Percentiles rank a stretch among this genome's conserved stretches.
Evolutionary conservation across 1,140 invertebrate genomes (phyloP).

Genomic region (Campoletis sonorensis): DNA sequence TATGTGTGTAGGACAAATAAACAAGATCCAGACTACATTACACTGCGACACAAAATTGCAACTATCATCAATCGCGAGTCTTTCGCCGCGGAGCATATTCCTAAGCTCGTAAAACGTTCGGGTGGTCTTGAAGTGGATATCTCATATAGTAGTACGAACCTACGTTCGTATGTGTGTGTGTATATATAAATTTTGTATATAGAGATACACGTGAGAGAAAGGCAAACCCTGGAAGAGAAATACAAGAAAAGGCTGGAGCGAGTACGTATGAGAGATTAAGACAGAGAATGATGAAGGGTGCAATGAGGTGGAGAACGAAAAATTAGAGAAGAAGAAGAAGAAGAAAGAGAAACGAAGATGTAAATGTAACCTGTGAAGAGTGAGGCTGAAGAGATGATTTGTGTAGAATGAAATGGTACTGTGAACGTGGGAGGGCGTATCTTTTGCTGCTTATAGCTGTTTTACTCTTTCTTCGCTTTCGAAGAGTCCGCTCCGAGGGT

Average conservation of each 20-base stretch:
- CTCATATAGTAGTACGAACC: neutral
- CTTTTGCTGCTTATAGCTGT: slow-evolving; percentile 14
- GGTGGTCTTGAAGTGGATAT: slow-evolving; percentile 35
- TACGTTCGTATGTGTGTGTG: neutral
- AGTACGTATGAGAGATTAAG: slow-evolving; percentile 32
- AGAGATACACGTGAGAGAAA: neutral
- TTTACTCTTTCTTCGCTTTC: neutral
- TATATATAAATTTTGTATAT: neutral
- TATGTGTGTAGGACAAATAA: slow-evolving; percentile 17
- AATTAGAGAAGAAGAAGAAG: neutral
- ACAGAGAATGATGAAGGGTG: slow-evolving; percentile 43
- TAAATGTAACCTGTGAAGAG: slow-evolving; percentile 18
- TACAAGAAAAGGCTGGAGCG: slow-evolving; percentile 34
- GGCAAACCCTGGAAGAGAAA: neutral
- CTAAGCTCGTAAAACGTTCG: slow-evolving; percentile 41
- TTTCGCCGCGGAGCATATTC: slow-evolving; percentile 38
- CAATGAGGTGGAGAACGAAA: slow-evolving; percentile 29
- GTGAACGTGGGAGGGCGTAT: slow-evolving; percentile 39
- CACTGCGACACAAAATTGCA: slow-evolving; percentile 44
- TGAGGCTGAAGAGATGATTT: slow-evolving; percentile 39
- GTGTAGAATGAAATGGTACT: slow-evolving; percentile 42
- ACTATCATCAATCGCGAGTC: slow-evolving; percentile 43
- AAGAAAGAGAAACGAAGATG: slow-evolving; percentile 12
- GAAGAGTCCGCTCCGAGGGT: neutral
- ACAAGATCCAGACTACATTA: slow-evolving; percentile 24